Conservation (phyloP, 1,140 invertebrate genomes). For the Lordiphosa collinella region DNA sequence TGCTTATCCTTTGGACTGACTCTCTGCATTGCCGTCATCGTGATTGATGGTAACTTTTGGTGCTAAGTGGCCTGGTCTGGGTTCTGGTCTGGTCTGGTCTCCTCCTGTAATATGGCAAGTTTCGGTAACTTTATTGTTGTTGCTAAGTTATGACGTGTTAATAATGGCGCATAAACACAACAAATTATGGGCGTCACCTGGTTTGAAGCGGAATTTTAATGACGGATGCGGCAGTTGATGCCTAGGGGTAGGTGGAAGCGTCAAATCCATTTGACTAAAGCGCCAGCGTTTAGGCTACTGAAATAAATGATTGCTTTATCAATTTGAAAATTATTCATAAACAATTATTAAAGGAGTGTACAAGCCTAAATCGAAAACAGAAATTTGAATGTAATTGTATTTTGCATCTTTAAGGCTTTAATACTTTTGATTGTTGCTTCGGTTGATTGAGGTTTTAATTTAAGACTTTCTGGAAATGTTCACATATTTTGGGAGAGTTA, state of each 20-base stretch:
- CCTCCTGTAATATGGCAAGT: conserved; percentile 19
- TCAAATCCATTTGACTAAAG: neutral
- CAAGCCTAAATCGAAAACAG: no score
- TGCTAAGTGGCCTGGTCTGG: conserved; percentile 1
- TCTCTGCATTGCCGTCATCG: conserved; percentile 6
- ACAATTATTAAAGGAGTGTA: no score
- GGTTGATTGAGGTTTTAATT: no score
- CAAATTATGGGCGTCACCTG: conserved; percentile 42
- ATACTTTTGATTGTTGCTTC: no score
- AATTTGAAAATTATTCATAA: no score
- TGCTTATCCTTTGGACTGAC: conserved; percentile 36
- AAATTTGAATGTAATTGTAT: no score
- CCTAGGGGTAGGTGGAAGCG: neutral
- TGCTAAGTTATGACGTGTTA: conserved; percentile 59
- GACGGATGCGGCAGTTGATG: conserved; percentile 16
- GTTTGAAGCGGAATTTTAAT: conserved; percentile 17
- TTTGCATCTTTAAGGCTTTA: no score
- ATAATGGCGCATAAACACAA: conserved; percentile 60
- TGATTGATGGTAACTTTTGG: conserved; percentile 55
- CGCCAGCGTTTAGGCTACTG: neutral
- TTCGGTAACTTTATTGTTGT: conserved; percentile 31
- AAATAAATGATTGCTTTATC: conserved; percentile 1
- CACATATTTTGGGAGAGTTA: no score
- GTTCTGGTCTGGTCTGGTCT: conserved; percentile 11
- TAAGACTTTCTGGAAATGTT: no score